These are phyloP conservation scores for Hyperoplus lanceolatus DNA, from an alignment of 2,797 vertebrate species.

Conservation along the genomic window DNA sequence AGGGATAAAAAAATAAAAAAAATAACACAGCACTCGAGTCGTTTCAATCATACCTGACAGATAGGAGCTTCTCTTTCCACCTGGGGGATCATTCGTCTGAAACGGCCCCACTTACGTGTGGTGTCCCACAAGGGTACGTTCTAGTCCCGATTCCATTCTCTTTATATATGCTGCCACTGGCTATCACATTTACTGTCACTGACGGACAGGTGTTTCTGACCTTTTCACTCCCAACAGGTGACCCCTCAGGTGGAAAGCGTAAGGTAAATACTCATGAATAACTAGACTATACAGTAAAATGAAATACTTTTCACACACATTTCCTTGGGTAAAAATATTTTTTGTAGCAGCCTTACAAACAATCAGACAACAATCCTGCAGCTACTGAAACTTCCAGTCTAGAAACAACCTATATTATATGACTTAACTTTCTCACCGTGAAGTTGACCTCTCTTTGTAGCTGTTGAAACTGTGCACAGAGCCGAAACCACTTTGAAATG, in stretches of 20 bases:
- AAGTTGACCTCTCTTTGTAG: conserved; percentile 6
- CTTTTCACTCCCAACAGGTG: not conserved
- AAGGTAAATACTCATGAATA: not conserved
- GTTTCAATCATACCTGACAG: too few relatives aligned
- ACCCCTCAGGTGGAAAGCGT: too few relatives aligned
- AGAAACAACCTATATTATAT: conserved; percentile 8
- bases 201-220: not conserved
- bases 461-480: conserved; percentile 15
- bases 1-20: too few relatives aligned
- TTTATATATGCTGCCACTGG: too few relatives aligned
- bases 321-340: not conserved
- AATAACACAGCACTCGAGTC: too few relatives aligned
- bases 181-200: not conserved
- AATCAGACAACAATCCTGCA: not conserved
- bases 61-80: too few relatives aligned
- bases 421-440: conserved; percentile 17
- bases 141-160: too few relatives aligned
- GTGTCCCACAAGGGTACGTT: too few relatives aligned
- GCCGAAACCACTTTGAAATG: conserved; percentile 26
- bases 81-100: too few relatives aligned
- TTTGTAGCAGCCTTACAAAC: not conserved
- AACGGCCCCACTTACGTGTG: too few relatives aligned
- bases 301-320: not conserved
- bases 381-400: not conserved
- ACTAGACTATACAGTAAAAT: not conserved